These are phyloP conservation scores for Chloroclysta siterata DNA, from an alignment of 2,888 invertebrate species.

Conservation along the genomic window DNA sequence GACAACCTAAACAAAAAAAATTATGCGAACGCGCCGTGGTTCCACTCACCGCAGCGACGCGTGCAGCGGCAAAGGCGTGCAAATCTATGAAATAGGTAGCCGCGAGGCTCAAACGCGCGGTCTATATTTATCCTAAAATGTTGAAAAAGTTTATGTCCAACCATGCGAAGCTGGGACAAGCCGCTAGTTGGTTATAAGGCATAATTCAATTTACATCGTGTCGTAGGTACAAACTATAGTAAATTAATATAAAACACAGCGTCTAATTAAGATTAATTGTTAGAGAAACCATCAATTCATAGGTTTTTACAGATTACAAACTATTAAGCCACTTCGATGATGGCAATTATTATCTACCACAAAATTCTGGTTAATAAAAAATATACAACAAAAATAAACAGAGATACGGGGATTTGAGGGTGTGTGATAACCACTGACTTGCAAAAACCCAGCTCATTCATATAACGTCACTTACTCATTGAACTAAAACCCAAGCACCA, in stretches of 20 bases:
- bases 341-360: constrained; percentile 2
- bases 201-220: neutral
- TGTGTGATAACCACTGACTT: constrained; percentile 46
- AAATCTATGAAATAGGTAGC: no score
- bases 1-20: no score
- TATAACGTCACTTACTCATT: constrained; percentile 40
- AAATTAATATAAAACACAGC: neutral
- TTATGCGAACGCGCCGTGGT: no score
- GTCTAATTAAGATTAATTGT: neutral
- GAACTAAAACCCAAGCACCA: constrained; percentile 27
- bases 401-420: constrained; percentile 40
- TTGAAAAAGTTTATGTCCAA: no score
- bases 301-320: constrained; percentile 2
- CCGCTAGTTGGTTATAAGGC: no score
- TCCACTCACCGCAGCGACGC: no score
- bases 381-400: neutral
- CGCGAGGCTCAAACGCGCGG: no score
- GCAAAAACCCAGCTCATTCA: constrained; percentile 36
- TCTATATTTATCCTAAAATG: no score
- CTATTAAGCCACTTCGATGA: neutral
- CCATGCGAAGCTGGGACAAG: no score
- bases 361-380: neutral
- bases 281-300: neutral
- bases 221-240: neutral
- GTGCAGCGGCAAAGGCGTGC: no score